Percentiles rank a stretch among this genome's conserved stretches.
These are phyloP conservation scores for Pipra filicauda DNA, from an alignment of 2,113 vertebrate species.

Conservation along the genomic window DNA sequence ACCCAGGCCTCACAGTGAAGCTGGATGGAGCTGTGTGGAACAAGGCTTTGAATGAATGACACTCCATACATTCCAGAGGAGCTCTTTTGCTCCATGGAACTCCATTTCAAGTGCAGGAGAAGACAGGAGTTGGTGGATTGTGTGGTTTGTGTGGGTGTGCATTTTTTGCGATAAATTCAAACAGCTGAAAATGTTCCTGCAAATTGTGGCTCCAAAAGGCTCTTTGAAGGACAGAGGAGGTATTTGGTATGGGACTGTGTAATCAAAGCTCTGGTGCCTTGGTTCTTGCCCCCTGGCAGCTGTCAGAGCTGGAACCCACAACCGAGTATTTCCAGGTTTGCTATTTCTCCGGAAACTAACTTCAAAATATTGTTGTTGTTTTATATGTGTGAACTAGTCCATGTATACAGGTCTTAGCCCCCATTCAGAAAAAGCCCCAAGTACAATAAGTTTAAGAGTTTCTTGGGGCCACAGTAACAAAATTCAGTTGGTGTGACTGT, in stretches of 20 bases:
- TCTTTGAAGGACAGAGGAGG: neutral
- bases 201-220: neutral
- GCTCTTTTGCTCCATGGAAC: neutral
- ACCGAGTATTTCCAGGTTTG: neutral
- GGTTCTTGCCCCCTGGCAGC: neutral
- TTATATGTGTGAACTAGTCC: neutral
- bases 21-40: neutral
- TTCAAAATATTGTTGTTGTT: neutral
- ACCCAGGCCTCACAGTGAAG: neutral
- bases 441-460: neutral
- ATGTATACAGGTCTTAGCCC: neutral
- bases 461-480: neutral
- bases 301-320: neutral
- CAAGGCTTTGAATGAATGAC: neutral
- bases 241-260: neutral
- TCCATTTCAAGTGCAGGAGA: neutral
- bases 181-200: neutral
- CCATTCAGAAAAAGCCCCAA: neutral
- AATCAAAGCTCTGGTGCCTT: neutral
- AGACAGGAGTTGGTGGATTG: neutral
- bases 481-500: neutral
- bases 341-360: neutral
- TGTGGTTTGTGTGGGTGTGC: neutral
- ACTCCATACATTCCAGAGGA: neutral
- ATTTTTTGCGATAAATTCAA: neutral